phyloP scores from a whole-genome alignment of 2,797 vertebrate species.

The Tolypeutes matacus region DNA sequence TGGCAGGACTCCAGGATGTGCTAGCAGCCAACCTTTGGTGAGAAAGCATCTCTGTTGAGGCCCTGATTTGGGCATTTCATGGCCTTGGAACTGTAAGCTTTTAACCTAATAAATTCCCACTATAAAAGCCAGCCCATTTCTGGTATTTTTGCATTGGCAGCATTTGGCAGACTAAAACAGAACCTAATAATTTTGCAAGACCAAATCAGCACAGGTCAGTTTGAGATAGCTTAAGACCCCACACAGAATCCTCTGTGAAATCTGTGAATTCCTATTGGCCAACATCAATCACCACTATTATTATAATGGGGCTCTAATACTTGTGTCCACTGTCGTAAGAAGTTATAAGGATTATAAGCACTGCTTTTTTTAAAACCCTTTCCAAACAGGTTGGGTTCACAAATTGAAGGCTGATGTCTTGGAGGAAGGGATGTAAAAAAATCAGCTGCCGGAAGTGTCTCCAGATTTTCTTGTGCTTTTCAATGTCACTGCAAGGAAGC shows the following conservation, averaged over 20 bases:
- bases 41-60: too few relatives aligned
- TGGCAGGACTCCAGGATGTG: too few relatives aligned
- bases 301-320: not conserved
- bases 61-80: too few relatives aligned
- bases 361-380: slow-evolving; percentile 37
- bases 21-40: too few relatives aligned
- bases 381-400: slow-evolving; percentile 22
- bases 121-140: too few relatives aligned
- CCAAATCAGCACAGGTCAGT: slow-evolving; percentile 44
- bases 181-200: slow-evolving; percentile 46
- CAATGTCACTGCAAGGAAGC: not conserved
- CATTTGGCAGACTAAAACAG: too few relatives aligned
- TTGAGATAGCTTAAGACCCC: slow-evolving; percentile 23
- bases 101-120: too few relatives aligned
- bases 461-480: not conserved
- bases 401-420: slow-evolving; percentile 8
- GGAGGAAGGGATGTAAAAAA: not conserved
- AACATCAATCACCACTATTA: not conserved
- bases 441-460: not conserved
- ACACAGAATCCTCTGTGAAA: slow-evolving; percentile 22
- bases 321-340: not conserved
- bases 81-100: too few relatives aligned
- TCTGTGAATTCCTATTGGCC: not conserved
- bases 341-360: slow-evolving; percentile 22
- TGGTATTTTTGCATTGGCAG: too few relatives aligned